phyloP scores from a whole-genome alignment of 2,888 invertebrate genomes.

The Frankliniella fusca region DNA sequence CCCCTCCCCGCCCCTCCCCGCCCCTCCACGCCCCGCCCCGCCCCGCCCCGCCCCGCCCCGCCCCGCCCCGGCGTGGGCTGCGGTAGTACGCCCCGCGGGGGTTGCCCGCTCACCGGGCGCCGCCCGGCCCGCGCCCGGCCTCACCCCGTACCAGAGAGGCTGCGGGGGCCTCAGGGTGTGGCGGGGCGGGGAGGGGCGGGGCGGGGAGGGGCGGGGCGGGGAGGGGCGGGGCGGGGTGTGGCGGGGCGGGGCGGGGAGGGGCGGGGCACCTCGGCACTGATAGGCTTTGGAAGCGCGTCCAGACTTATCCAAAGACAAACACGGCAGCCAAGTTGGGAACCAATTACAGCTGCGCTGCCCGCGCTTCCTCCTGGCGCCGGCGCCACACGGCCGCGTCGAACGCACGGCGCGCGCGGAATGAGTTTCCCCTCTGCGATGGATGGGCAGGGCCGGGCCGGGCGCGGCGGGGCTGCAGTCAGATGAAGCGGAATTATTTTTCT shows the following conservation, averaged over 20 bases:
- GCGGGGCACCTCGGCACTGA: not conserved
- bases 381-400: not conserved
- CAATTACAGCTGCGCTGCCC: not conserved
- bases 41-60: not conserved
- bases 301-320: slow-evolving; percentile 19
- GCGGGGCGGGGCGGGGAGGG: not conserved
- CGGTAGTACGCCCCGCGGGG: too few relatives aligned
- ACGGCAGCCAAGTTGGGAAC: slow-evolving; percentile 16
- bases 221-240: not conserved
- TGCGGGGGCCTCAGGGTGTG: too few relatives aligned
- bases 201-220: too few relatives aligned
- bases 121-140: too few relatives aligned
- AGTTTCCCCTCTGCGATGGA: not conserved
- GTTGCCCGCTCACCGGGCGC: too few relatives aligned
- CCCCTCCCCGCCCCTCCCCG: not conserved
- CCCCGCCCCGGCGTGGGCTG: too few relatives aligned
- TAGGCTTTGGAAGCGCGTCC: not conserved
- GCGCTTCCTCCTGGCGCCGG: not conserved
- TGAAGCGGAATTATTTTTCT: not conserved
- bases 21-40: too few relatives aligned
- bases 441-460: too few relatives aligned
- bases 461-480: not conserved
- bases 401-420: not conserved
- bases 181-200: too few relatives aligned
- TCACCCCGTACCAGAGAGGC: too few relatives aligned